A percentile compares a stretch with the other conserved stretches of the same genome.
These are phyloP conservation scores for Acrocephalus arundinaceus DNA, from an alignment of 2,113 vertebrate genomes.

Conservation along the genomic window DNA sequence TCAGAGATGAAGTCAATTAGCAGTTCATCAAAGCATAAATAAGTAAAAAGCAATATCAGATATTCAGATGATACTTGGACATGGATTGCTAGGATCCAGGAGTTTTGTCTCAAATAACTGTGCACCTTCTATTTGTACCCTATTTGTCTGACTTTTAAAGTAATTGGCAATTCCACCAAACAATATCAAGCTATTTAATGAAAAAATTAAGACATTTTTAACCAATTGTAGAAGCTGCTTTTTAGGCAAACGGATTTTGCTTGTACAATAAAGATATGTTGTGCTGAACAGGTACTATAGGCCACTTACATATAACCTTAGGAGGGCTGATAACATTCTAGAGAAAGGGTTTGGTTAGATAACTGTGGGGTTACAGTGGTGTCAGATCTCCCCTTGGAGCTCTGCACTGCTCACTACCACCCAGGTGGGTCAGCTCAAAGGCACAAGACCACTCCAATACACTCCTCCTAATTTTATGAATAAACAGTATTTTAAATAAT, in stretches of 20 bases:
- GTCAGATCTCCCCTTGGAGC: background rate
- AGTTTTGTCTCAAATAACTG: conserved; percentile 31
- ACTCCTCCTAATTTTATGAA: background rate
- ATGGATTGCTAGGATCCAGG: conserved; percentile 21
- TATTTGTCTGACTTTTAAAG: conserved; percentile 6
- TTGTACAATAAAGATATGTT: conserved; percentile 81
- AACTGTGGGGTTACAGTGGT: conserved; percentile 20
- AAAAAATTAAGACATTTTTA: conserved; percentile 45
- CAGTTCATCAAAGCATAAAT: conserved; percentile 59
- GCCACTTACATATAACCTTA: conserved; percentile 47
- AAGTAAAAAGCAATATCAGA: conserved; percentile 46
- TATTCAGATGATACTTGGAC: conserved; percentile 23
- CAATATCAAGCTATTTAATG: conserved; percentile 31
- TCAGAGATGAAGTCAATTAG: conserved; percentile 70
- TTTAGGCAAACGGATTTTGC: conserved; percentile 73
- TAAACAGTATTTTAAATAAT: background rate
- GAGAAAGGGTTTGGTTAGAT: conserved; percentile 32
- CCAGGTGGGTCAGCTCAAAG: conserved; percentile 24
- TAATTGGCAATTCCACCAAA: conserved; percentile 66
- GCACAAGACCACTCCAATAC: conserved; percentile 31
- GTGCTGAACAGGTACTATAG: conserved; percentile 75
- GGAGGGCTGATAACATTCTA: background rate
- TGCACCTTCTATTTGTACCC: conserved; percentile 23
- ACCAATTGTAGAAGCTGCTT: conserved; percentile 55
- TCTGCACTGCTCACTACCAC: conserved; percentile 1